A percentile compares a stretch with the other conserved stretches of the same genome.
phyloP scores from a whole-genome alignment of 35 echinoderm and acorn worm species.

The Chiridota heheva region DNA sequence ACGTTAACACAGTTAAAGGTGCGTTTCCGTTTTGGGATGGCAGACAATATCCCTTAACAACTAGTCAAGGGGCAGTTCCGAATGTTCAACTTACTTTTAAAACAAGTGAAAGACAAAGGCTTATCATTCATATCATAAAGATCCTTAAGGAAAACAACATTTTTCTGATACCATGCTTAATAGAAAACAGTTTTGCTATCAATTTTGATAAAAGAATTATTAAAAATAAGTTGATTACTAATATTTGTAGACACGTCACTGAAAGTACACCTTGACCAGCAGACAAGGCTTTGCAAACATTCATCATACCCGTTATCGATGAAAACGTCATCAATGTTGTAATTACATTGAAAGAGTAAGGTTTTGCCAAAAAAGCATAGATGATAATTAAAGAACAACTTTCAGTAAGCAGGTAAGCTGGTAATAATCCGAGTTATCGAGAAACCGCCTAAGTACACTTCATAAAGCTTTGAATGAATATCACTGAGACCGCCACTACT shows the following conservation, averaged over 20 bases:
- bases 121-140: constrained; percentile 3
- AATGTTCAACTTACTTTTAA: constrained; percentile 2
- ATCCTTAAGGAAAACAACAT: not conserved
- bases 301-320: not conserved
- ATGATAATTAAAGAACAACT: constrained; percentile 1
- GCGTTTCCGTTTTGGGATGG: not conserved
- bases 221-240: not conserved
- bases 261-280: not conserved
- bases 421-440: not conserved
- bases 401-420: not conserved
- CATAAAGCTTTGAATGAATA: not conserved
- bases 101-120: not conserved
- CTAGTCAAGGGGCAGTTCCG: not conserved
- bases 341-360: not conserved
- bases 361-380: not conserved
- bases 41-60: not conserved
- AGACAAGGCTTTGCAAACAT: not conserved
- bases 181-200: not conserved
- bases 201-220: constrained; percentile 3
- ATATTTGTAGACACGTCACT: not conserved
- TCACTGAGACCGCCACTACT: not conserved
- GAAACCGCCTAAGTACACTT: not conserved
- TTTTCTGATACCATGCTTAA: not conserved
- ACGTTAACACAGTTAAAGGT: not conserved
- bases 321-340: not conserved